phyloP scores from a whole-genome alignment of 2,113 vertebrate species.

The Spea multiplicata region DNA sequence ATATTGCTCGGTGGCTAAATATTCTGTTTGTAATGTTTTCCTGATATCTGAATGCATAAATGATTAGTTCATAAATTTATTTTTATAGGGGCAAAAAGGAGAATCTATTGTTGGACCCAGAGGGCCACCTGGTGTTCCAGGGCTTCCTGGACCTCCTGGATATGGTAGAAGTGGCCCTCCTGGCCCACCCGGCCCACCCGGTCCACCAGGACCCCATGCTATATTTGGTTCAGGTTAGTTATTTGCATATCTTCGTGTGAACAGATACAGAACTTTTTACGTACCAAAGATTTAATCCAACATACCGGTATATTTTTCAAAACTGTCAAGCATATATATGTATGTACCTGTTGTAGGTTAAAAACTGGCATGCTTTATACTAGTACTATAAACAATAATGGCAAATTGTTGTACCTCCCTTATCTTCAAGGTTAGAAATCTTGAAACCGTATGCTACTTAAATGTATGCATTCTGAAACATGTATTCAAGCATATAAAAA shows the following conservation, averaged over 20 bases:
- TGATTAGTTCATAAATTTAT: background rate
- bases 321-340: too few species aligned
- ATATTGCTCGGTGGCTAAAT: too few species aligned
- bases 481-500: too few species aligned
- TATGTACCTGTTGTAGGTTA: background rate
- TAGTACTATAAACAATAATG: too few species aligned
- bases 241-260: background rate
- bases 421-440: background rate
- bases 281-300: background rate
- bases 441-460: background rate
- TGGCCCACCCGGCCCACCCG: conserved; percentile 82
- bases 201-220: conserved; percentile 63
- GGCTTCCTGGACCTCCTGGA: conserved; percentile 80
- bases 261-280: background rate
- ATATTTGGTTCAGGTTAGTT: conserved; percentile 73
- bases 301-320: background rate
- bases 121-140: conserved; percentile 80
- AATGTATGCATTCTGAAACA: too few species aligned
- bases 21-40: conserved; percentile 1
- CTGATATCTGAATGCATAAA: too few species aligned
- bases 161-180: conserved; percentile 79
- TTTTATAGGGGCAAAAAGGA: conserved; percentile 85
- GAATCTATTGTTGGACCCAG: conserved; percentile 76
- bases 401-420: background rate
- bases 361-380: background rate